Evolutionary conservation across 2,113 vertebrate genomes (phyloP).

Genomic region (Hippocampus abdominalis): DNA sequence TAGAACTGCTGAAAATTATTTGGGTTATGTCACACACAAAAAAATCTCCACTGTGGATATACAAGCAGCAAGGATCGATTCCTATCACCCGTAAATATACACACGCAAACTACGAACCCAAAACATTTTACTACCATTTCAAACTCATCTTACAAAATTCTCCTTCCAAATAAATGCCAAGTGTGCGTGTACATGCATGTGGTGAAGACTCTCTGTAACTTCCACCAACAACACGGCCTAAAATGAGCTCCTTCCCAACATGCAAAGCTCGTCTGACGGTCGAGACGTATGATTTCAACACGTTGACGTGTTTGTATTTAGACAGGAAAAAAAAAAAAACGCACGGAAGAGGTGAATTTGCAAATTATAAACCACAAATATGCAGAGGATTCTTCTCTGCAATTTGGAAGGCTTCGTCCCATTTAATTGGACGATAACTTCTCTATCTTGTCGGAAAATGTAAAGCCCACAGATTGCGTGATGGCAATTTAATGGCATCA

Average conservation of each 20-base stretch:
- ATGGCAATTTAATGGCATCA: slow-evolving; percentile 4
- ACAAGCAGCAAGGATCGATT: no score
- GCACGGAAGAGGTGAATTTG: background rate
- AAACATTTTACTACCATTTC: background rate
- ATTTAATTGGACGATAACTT: background rate
- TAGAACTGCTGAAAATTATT: no score
- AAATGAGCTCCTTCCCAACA: background rate
- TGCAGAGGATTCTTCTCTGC: background rate
- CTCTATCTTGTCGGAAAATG: background rate
- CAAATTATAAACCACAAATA: background rate
- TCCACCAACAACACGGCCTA: background rate
- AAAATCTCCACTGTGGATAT: background rate
- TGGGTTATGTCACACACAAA: no score
- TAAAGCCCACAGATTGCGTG: slow-evolving; percentile 9
- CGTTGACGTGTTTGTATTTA: background rate
- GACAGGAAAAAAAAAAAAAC: background rate
- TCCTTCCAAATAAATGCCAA: background rate
- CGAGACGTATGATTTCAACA: background rate
- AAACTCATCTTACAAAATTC: background rate
- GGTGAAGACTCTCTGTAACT: background rate
- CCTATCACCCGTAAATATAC: background rate
- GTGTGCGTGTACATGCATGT: background rate
- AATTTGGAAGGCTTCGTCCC: background rate
- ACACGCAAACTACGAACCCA: background rate
- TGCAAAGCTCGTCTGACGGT: background rate